Evolutionary conservation across 2,888 invertebrate species (phyloP), one percentile per base, ranked within the genome.

Genomic region (Neria commutata): DNA sequence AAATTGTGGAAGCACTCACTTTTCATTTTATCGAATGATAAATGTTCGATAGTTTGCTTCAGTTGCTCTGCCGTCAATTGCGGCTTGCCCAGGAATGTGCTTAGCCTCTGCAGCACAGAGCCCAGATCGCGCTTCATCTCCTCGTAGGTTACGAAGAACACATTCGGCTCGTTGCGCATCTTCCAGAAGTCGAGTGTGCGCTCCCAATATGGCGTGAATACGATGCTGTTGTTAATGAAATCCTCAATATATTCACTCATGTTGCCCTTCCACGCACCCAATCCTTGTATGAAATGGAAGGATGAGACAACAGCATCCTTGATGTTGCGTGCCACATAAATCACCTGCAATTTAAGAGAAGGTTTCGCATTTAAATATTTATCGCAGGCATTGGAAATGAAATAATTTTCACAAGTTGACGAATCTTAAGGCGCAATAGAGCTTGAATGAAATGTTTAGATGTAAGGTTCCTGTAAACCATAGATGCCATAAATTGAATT

Each of bases 301-400:
- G 86, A 91, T 0, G 93, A 94, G 0, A 93, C 89, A 0, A 86
- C 87, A 0, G 91, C 89, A 77, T 94, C 94, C 76, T 91, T 89
- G 0, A 93, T 91, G 79, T 94, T 92, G 62, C 94, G 84, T 0
- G 91, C 91, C 0, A 93, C 87, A 71, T 93, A 94, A 40, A 94
- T 86, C 24, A 92, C 83, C 85, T 89, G 40, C 3, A 26, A 19
- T 11, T 58, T 42, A 26, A 54, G 2, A 45, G 10, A 16, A 54
- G 45, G 37, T 10, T 11, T 8, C 5, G 11, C 11, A 8, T 29
- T 29, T 11, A 29, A 29, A 29, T 11, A n/a, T 14, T 37, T n/a
- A n/a, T n/a, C n/a, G n/a, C n/a, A n/a, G n/a, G n/a, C n/a, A n/a
- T n/a, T n/a, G n/a, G n/a, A n/a, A n/a, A n/a, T n/a, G n/a, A n/a